Evolutionary conservation across 2,797 vertebrate species (phyloP).

Genomic region (Sebastes iracundus): DNA sequence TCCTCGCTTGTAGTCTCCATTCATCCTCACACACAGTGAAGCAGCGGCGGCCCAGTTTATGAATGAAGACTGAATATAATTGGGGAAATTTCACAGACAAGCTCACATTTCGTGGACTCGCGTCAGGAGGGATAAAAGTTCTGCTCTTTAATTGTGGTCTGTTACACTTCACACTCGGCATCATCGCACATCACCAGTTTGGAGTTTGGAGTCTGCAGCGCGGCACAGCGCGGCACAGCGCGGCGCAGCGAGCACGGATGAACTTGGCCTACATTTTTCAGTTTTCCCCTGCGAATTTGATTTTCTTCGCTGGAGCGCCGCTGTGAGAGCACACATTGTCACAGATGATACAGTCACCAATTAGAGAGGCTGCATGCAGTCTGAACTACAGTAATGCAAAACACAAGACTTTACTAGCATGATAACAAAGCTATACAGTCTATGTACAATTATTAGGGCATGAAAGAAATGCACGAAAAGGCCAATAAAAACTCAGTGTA

Average conservation of each 20-base stretch:
- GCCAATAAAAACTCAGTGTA: not conserved
- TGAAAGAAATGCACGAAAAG: not conserved
- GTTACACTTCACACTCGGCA: constrained; percentile 9
- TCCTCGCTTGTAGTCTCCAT: not conserved
- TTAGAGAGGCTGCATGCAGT: not conserved
- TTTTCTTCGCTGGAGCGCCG: not conserved
- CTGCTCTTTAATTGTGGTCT: constrained; percentile 1
- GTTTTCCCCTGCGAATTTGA: not conserved
- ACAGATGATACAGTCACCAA: not conserved
- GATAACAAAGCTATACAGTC: not conserved
- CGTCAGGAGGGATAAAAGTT: not conserved
- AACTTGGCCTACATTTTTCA: constrained; percentile 28
- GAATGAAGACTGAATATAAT: constrained; percentile 24
- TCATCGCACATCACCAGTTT: constrained; percentile 15
- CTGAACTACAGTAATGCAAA: not conserved
- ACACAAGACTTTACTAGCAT: not conserved
- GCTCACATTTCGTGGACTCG: not conserved
- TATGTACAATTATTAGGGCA: no score
- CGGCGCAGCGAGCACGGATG: not conserved
- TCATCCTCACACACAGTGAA: not conserved
- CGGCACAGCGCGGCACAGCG: not conserved
- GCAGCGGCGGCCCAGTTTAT: constrained; percentile 5
- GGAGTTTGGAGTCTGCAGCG: not conserved
- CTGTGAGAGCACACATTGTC: constrained; percentile 6
- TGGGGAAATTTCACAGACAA: not conserved